Evolutionary conservation across 2,888 invertebrate species (phyloP).

Genomic region (Hecatera dysodea): DNA sequence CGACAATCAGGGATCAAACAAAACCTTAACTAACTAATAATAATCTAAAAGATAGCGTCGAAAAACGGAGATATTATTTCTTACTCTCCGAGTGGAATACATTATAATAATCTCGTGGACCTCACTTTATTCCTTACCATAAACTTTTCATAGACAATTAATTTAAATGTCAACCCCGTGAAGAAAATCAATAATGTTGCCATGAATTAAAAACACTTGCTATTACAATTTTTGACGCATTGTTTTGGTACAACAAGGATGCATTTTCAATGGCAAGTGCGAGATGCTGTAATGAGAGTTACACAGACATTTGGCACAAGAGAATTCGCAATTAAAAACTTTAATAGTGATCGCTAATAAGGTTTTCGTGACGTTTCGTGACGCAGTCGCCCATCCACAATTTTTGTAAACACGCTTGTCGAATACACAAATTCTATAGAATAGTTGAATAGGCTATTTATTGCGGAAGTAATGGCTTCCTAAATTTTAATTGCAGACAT

Average conservation of each 20-base stretch:
- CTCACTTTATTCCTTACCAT: conserved; percentile 7
- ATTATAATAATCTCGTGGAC: conserved; percentile 10
- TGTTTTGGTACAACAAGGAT: conserved; percentile 77
- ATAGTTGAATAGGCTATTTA: conserved; percentile 89
- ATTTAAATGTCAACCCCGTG: conserved; percentile 74
- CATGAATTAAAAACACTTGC: conserved; percentile 77
- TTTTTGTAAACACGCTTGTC: conserved; percentile 92
- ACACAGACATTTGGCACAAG: conserved; percentile 61
- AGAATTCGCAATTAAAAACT: conserved; percentile 80
- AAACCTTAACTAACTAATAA: no score
- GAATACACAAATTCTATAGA: conserved; percentile 89
- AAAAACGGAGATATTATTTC: no score
- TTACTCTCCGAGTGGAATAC: neutral
- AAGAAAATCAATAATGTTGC: conserved; percentile 87
- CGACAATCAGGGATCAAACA: no score
- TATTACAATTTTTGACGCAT: conserved; percentile 80
- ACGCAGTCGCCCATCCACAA: conserved; percentile 84
- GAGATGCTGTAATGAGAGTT: conserved; percentile 66
- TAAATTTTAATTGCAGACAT: conserved; percentile 89
- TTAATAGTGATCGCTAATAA: conserved; percentile 73
- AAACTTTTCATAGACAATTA: conserved; percentile 70
- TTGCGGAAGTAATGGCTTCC: conserved; percentile 91
- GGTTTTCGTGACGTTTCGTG: conserved; percentile 78
- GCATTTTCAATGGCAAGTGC: conserved; percentile 77
- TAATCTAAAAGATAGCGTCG: no score